These are phyloP conservation scores for Eulacestoma nigropectus DNA, from an alignment of 2,113 vertebrate species.

Conservation along the genomic window DNA sequence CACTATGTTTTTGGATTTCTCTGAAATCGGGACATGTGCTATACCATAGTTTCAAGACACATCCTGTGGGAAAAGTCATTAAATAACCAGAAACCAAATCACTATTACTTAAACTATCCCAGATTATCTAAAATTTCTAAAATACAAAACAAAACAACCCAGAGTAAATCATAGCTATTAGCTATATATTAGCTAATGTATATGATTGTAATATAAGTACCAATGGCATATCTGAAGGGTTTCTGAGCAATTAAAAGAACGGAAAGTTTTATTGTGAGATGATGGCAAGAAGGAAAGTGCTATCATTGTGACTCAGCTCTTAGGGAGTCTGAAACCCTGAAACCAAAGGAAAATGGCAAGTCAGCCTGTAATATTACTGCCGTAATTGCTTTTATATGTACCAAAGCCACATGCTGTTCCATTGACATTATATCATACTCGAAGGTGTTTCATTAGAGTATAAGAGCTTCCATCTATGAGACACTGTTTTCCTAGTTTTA, in stretches of 20 bases:
- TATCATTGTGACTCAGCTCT: constrained; percentile 26
- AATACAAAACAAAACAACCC: too few species aligned
- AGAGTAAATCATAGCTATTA: not conserved
- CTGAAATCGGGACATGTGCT: constrained; percentile 16
- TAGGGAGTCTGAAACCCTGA: constrained; percentile 2
- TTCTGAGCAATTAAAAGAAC: constrained; percentile 3
- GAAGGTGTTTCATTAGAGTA: constrained; percentile 63
- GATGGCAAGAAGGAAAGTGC: constrained; percentile 27
- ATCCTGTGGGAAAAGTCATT: not conserved
- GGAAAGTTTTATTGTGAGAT: constrained; percentile 22
- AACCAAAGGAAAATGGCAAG: constrained; percentile 29
- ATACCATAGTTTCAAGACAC: not conserved
- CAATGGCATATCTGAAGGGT: not conserved
- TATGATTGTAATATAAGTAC: not conserved
- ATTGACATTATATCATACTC: constrained; percentile 44
- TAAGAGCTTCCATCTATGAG: constrained; percentile 42
- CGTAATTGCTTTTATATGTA: constrained; percentile 43
- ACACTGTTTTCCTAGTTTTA: not conserved
- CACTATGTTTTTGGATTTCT: constrained; percentile 37
- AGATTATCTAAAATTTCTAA: not conserved
- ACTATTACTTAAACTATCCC: not conserved
- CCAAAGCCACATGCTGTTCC: constrained; percentile 58
- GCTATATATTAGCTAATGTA: not conserved
- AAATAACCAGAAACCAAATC: not conserved
- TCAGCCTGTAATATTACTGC: constrained; percentile 15